Percentiles rank a stretch among this genome's conserved stretches.
These are phyloP conservation scores for Phataginus tetradactyla DNA, from an alignment of 2,797 vertebrate species.

Conservation along the genomic window DNA sequence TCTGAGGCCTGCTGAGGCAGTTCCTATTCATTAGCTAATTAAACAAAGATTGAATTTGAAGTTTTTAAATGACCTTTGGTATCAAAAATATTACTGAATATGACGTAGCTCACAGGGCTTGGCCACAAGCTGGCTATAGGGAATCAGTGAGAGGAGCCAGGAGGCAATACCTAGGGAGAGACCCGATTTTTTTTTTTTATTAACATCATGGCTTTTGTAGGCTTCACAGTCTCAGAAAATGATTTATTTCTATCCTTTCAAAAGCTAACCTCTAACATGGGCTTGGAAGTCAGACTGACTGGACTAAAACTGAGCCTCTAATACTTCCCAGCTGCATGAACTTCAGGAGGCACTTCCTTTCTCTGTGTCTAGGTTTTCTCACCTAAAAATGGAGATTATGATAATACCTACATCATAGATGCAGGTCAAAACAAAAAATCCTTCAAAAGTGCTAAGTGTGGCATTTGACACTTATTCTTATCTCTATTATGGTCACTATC, in stretches of 20 bases:
- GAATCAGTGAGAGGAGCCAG: not conserved
- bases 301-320: not conserved
- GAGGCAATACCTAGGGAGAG: not conserved
- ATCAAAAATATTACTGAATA: not conserved
- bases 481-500: not conserved
- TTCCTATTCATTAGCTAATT: not conserved
- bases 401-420: not conserved
- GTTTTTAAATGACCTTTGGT: not conserved
- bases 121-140: not conserved
- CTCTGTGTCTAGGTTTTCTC: not conserved
- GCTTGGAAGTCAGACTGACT: not conserved
- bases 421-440: not conserved
- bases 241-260: not conserved
- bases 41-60: not conserved
- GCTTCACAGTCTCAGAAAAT: not conserved
- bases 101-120: not conserved
- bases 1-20: not conserved
- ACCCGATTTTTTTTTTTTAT: not conserved
- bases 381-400: not conserved
- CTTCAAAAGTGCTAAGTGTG: not conserved
- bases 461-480: not conserved
- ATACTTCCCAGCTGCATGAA: not conserved
- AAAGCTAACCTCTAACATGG: not conserved
- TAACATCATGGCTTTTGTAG: not conserved
- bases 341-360: not conserved